These are phyloP conservation scores for Ennomos quercinarius DNA, from an alignment of 2,888 invertebrate genomes.

Conservation along the genomic window DNA sequence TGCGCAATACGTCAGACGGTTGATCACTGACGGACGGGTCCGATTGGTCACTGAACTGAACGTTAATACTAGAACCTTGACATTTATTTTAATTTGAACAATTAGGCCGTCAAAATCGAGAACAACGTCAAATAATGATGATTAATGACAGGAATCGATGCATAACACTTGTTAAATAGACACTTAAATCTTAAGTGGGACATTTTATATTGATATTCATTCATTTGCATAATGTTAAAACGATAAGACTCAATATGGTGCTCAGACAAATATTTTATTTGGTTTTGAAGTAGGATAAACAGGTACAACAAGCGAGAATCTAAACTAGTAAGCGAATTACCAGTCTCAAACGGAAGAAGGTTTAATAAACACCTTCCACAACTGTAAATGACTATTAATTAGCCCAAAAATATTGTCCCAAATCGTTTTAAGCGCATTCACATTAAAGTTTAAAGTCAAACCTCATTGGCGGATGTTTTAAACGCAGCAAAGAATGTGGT, in stretches of 20 bases:
- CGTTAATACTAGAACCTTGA: constrained; percentile 4
- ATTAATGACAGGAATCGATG: neutral
- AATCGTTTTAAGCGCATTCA: constrained; percentile 15
- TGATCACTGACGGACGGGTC: neutral
- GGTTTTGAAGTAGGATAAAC: no score
- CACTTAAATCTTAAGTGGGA: no score
- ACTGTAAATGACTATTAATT: constrained; percentile 7
- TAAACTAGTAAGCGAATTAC: constrained; percentile 1
- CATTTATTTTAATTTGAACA: neutral
- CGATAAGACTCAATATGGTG: no score
- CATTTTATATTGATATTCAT: no score
- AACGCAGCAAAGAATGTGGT: constrained; percentile 47
- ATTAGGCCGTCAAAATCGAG: neutral
- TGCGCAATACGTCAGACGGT: constrained; percentile 11
- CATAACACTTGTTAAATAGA: no score
- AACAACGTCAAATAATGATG: constrained; percentile 9
- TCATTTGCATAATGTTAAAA: no score
- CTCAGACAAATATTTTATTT: no score
- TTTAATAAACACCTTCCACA: constrained; percentile 14
- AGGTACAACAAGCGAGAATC: neutral
- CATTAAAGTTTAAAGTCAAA: constrained; percentile 18
- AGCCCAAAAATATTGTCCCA: constrained; percentile 9
- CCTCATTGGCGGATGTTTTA: constrained; percentile 36
- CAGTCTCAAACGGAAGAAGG: constrained; percentile 17
- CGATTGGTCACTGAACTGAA: neutral